A percentile compares a stretch with the other conserved stretches of the same genome.
Evolutionary conservation across 2,888 invertebrate species (phyloP).

Genomic region (Uloborus plumipes): DNA sequence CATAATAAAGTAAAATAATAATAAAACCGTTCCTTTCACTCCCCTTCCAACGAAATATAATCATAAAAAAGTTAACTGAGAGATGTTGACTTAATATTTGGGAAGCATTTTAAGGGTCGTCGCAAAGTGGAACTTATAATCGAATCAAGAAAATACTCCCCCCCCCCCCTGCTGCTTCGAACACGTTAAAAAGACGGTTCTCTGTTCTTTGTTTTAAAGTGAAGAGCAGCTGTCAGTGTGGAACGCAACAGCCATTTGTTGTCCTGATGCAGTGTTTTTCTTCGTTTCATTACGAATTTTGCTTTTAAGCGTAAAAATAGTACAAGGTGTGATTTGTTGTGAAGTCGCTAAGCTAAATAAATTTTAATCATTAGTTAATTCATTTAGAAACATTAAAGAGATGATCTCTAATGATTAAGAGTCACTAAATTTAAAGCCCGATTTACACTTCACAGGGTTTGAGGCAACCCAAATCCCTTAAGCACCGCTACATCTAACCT

Average conservation of each 20-base stretch:
- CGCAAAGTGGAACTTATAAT: constrained; percentile 58
- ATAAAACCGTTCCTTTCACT: constrained; percentile 4
- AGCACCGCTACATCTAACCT: no score
- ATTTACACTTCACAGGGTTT: no score
- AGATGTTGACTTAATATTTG: constrained; percentile 63
- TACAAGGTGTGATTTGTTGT: no score
- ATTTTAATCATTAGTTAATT: no score
- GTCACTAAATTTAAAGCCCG: no score
- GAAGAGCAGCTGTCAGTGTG: constrained; percentile 42
- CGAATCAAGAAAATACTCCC: constrained; percentile 36
- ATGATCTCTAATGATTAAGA: no score
- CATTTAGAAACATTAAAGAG: no score
- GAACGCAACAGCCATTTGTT: constrained; percentile 34
- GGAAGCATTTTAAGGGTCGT: constrained; percentile 59
- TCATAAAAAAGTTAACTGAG: constrained; percentile 60
- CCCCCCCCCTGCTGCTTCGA: not conserved
- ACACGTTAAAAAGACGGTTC: constrained; percentile 22
- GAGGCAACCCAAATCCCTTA: no score
- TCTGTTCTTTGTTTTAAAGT: constrained; percentile 54
- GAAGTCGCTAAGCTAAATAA: no score
- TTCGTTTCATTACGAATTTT: not conserved
- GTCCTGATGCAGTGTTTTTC: constrained; percentile 5
- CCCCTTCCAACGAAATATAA: constrained; percentile 38
- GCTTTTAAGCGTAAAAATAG: no score
- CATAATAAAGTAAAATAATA: constrained; percentile 9